phyloP scores from a whole-genome alignment of 2,888 invertebrate species.

The Rotaria magnacalcarata region DNA sequence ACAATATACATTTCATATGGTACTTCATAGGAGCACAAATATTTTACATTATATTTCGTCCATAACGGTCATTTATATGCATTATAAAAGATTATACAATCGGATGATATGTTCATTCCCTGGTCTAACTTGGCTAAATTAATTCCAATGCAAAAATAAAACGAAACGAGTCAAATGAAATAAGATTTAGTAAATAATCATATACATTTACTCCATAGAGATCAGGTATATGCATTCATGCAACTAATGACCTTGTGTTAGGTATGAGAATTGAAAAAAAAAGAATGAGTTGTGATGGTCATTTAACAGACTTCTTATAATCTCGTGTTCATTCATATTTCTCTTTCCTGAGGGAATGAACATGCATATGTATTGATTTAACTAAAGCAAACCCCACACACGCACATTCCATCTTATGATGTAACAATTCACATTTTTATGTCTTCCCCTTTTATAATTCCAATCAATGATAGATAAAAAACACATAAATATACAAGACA shows the following conservation, averaged over 20 bases:
- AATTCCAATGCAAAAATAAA: no score
- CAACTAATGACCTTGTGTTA: neutral
- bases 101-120: neutral
- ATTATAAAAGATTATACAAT: neutral
- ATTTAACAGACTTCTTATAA: conserved; percentile 3
- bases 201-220: neutral
- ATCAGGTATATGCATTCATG: neutral
- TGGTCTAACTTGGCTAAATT: no score
- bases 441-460: neutral
- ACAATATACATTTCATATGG: neutral
- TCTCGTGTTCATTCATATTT: neutral
- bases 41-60: neutral
- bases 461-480: neutral
- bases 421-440: conserved; percentile 5
- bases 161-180: no score
- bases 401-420: conserved; percentile 8
- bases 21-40: neutral
- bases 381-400: neutral
- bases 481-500: neutral
- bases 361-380: conserved; percentile 7
- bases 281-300: neutral
- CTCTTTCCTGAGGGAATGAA: neutral
- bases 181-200: no score
- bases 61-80: neutral
- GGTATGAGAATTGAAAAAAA: neutral